Percentiles rank a stretch among this genome's conserved stretches.
Evolutionary conservation across 2,113 vertebrate species (phyloP).

Genomic region (Amazona vittata): DNA sequence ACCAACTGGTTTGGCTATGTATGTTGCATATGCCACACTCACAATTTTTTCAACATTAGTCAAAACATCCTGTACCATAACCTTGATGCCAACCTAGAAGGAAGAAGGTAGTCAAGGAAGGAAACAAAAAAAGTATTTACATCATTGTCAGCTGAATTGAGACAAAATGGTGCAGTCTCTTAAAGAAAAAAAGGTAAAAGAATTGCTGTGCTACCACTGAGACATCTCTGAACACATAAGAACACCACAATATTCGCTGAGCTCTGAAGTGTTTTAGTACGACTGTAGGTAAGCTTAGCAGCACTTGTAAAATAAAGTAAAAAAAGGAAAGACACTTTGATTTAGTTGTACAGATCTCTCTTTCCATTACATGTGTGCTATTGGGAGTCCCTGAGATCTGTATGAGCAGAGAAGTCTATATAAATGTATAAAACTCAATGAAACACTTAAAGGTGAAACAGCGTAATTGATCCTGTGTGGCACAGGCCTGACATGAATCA

Average conservation of each 20-base stretch:
- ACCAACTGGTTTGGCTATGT: slow-evolving; percentile 73
- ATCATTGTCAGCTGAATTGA: not conserved
- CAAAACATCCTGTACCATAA: slow-evolving; percentile 73
- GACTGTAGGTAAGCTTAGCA: not conserved
- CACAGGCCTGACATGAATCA: not conserved
- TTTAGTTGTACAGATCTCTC: not conserved
- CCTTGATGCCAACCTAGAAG: slow-evolving; percentile 78
- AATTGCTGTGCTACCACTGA: not conserved
- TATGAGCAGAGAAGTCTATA: not conserved
- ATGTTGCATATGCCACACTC: slow-evolving; percentile 81
- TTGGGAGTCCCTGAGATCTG: not conserved
- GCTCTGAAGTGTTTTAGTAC: not conserved
- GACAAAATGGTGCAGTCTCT: not conserved
- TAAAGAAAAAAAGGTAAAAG: not conserved
- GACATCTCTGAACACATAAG: not conserved
- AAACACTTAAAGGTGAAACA: not conserved
- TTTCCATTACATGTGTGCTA: not conserved
- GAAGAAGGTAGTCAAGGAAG: not conserved
- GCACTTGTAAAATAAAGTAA: not conserved
- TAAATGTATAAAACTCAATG: not conserved
- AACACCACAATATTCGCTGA: not conserved
- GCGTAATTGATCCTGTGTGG: not conserved
- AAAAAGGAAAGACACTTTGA: not conserved
- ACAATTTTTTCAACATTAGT: slow-evolving; percentile 72
- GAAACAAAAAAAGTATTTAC: slow-evolving; percentile 3